Evolutionary conservation across 2,797 vertebrate species (phyloP).

Genomic region (Echiichthys vipera): DNA sequence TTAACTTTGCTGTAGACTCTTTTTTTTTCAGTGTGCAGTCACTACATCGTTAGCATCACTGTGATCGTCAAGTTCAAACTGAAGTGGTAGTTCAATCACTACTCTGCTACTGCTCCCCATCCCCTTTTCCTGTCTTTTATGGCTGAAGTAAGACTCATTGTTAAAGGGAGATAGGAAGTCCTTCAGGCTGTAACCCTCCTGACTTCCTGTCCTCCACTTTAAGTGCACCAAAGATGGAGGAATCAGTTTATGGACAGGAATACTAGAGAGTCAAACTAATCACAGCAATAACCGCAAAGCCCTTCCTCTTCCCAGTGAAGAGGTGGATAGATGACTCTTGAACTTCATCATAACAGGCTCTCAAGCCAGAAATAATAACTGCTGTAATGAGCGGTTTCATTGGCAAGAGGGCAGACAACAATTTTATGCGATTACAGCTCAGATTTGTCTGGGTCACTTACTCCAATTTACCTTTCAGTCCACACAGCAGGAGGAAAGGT

Average conservation of each 20-base stretch:
- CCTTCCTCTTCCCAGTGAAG: neutral
- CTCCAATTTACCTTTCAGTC: conserved; percentile 14
- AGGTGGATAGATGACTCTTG: neutral
- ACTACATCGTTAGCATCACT: neutral
- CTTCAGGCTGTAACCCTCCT: neutral
- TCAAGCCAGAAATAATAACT: neutral
- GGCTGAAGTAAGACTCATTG: neutral
- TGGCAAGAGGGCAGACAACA: neutral
- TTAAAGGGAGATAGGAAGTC: neutral
- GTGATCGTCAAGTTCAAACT: neutral
- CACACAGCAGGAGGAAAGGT: neutral
- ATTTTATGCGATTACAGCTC: no score
- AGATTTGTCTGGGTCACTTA: neutral
- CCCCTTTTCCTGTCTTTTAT: neutral
- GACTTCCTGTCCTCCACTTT: neutral
- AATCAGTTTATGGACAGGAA: neutral
- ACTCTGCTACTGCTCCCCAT: neutral
- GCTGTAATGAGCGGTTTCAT: neutral
- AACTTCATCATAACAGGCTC: neutral
- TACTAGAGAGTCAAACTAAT: neutral
- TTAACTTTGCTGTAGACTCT: neutral
- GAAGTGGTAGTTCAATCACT: neutral
- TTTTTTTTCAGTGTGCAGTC: neutral
- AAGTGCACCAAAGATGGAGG: neutral
- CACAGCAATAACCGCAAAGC: neutral